Base-by-base conservation (phyloP, 2,888 invertebrate species). In the Atrina japonica region DNA sequence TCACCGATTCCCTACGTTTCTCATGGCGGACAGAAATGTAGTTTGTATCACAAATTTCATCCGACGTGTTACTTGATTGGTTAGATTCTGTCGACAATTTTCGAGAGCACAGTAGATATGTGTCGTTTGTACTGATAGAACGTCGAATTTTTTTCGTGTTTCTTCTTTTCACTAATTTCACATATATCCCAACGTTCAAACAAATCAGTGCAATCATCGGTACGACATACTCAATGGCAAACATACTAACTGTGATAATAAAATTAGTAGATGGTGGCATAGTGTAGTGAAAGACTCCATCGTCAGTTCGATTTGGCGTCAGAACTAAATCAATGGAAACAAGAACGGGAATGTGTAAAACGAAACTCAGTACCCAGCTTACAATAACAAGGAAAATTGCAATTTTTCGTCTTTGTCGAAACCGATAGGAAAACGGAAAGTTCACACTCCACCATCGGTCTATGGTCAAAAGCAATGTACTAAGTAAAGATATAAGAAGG, bases 391-490 rank as follows among this genome's bases (percentile, higher is more conserved):
- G 65, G 2, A 78, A 69, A 11, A 80, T 59, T 0, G 85, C 80
- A 56, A 81, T 78, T 29, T 73, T 76, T 35, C 82, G 77, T 25
- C 82, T 85, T 43, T 82, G 78, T 25, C 81, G 77, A 0, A 82
- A 81, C 65, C 85, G 59, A 75, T 87, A 86, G 7, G 83, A 83
- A 63, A 86, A 80, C n/a, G 87, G 87, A 66, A 82, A 83, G 70
- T 85, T 83, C 25, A 86, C 81, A 6, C 84, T 84, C 82, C 85
- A 84, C 86, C 86, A 86, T 25, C 86, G 71, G 67, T 87, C 87
- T 0, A 83, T 67, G 14, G 83, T 83, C 56, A 86, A 84, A 18
- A 86, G 71, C 66, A 87, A 77, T 43, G 86, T 83, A 73, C 86
- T 87, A 23, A 85, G 70, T 25, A 87, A 70, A 1, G 86, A 85